phyloP scores from a whole-genome alignment of 2,888 invertebrate genomes.

The Syrphus vitripennis region DNA sequence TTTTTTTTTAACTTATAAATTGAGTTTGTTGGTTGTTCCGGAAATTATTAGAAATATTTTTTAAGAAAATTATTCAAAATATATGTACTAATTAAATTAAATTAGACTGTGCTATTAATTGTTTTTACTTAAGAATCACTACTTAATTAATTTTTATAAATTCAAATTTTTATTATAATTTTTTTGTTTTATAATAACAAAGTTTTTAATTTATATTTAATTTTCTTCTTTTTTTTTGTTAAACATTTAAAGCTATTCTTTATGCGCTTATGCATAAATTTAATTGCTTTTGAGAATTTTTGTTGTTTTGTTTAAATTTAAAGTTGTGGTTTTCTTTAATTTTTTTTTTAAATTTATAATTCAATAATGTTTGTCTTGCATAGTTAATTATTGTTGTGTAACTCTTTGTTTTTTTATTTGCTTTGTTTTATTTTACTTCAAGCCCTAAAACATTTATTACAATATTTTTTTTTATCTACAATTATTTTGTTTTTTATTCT shows the following conservation, averaged over 20 bases:
- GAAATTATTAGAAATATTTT: constrained; percentile 20
- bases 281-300: constrained; percentile 43
- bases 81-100: no score
- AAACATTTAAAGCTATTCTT: constrained; percentile 62
- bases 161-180: background rate
- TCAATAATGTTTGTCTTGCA: constrained; percentile 10
- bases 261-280: constrained; percentile 30
- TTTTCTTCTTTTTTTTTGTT: constrained; percentile 17
- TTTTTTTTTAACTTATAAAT: constrained; percentile 13
- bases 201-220: constrained; percentile 14
- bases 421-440: background rate
- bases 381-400: background rate
- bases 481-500: background rate
- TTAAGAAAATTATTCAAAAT: background rate
- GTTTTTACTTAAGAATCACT: background rate
- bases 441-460: constrained; percentile 50
- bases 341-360: constrained; percentile 14
- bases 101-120: background rate
- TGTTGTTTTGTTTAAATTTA: background rate
- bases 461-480: constrained; percentile 30
- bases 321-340: constrained; percentile 16
- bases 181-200: constrained; percentile 15
- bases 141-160: background rate
- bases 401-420: background rate
- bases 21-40: constrained; percentile 17